Evolutionary conservation across 2,797 vertebrate species (phyloP).

Genomic region (Pitangus sulphuratus): DNA sequence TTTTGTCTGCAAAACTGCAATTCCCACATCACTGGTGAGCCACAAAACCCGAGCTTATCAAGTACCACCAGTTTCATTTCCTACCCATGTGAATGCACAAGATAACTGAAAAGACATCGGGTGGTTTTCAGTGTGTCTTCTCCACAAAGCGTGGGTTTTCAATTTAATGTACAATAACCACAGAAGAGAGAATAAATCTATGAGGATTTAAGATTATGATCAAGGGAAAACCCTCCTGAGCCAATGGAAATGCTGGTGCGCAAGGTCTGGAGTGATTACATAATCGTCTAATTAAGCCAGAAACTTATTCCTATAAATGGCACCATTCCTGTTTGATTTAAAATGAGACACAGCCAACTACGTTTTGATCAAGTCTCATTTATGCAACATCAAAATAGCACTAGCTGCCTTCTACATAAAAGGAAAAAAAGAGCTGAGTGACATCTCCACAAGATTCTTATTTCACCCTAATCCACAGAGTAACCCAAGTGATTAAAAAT

Average conservation of each 20-base stretch:
- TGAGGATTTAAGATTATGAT: neutral
- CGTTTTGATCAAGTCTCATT: conserved; percentile 36
- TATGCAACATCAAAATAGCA: conserved; percentile 42
- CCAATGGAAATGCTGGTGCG: neutral
- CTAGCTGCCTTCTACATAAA: conserved; percentile 11
- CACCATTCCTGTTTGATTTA: conserved; percentile 14
- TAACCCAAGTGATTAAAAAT: conserved; percentile 11
- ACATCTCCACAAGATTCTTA: neutral
- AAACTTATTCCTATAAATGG: conserved; percentile 16
- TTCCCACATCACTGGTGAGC: neutral
- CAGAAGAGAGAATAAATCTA: neutral
- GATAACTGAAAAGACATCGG: neutral
- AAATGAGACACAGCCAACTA: conserved; percentile 11
- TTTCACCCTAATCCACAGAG: neutral
- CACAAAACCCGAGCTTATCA: neutral
- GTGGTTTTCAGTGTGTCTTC: neutral
- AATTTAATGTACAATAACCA: neutral
- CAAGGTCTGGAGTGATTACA: neutral
- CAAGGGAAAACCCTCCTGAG: neutral
- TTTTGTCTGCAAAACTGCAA: neutral
- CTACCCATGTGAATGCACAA: fast-evolving
- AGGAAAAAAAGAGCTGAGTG: neutral
- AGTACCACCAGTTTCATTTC: neutral
- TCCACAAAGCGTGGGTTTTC: fast-evolving
- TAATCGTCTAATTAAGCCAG: conserved; percentile 40